Base-by-base conservation (phyloP, 1,140 invertebrate genomes). In the Argopecten irradians region DNA sequence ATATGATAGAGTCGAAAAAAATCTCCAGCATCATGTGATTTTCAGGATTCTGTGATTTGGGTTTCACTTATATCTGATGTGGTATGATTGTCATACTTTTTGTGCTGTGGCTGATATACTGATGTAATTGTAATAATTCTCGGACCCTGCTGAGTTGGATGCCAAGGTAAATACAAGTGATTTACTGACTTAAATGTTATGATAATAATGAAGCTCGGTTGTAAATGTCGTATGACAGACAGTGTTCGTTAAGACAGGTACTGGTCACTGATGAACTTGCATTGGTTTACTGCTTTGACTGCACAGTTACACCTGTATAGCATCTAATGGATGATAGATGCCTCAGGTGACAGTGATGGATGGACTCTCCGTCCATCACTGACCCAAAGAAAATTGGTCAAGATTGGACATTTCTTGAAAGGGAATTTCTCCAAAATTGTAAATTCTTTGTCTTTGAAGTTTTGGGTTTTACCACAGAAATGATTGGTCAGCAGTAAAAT, bases 101-200 rank as follows among this genome's bases (percentile, higher is more conserved):
- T 46, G 19, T 46, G 1, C 22, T 2, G 3, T 14, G 13, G 22
- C 43, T 46, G 43, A 46, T 46, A 2, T 11, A 19, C 22, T 11
- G 14, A 2, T 46, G 43, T 46, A 8, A 19, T 19, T 14, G 43
- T 46, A 11, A 46, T 46, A 11, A 46, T 46, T 46, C 19, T 16
- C 43, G 13, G 11, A 46, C 43, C 43, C 19, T 46, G 9, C 43
- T 22, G 9, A 46, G 43, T 71, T 71, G n/a, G 8, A 71, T 71
- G 16, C 28, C 22, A 71, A 71, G 55, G 55, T n/a, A 71, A 71
- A 71, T 11, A 28, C n/a, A 1, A 7, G 22, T 71, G n/a, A 28
- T 71, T 71, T n/a, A n/a, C 55, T 71, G 55, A 71, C 55, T 71
- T 71, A 71, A 71, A 71, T n/a, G 55, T 71, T 28, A 71, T 71